Base-by-base conservation (phyloP, 2,797 vertebrate species). In the Helicolenus hilgendorfi region DNA sequence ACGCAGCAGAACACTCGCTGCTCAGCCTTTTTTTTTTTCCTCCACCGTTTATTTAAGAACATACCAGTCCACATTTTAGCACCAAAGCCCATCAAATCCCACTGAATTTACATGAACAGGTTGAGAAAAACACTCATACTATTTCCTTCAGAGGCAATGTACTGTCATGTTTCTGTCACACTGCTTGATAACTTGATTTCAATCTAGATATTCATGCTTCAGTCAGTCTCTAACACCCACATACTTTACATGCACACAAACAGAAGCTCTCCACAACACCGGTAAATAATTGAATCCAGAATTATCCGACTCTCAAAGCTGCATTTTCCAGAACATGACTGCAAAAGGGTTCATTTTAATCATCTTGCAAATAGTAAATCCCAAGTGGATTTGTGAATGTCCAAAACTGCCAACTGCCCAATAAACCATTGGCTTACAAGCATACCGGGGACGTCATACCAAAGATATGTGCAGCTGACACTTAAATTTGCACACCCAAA, bases 401-500 rank as follows among this genome's bases (percentile, higher is more conserved):
- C 10, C 2, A 80, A 45, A 18, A 38, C 60, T 67, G 69, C 60
- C 59, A 81, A 83, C 3, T 29, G n/a, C 11, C 15, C 59, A 56
- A 77, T 49, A 49, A 49, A 85, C 59, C 5, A 69, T 26, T 11
- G 0, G 60, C 24, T 88, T 84, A 77, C 70, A 71, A 72, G 41
- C 63, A 80, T 31, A 26, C 22, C 11, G 15, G 6, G 6, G 24
- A 71, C 0, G 4, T 72, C 56, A 75, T 49, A 15, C 20, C 36
- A 63, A 56, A 87, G 13, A 85, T 62, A 78, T 79, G 65, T 13
- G n/a, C 68, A 88, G 58, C 63, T 75, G 29, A 56, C 18, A 45
- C 53, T 74, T 59, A 33, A 35, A 64, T 36, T 55, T 77, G 2
- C 31, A 65, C 74, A 72, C 33, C 60, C 77, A 72, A 49, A 49